phyloP scores from a whole-genome alignment of 2,797 vertebrate species.

The Orientallactaga sibirica region DNA sequence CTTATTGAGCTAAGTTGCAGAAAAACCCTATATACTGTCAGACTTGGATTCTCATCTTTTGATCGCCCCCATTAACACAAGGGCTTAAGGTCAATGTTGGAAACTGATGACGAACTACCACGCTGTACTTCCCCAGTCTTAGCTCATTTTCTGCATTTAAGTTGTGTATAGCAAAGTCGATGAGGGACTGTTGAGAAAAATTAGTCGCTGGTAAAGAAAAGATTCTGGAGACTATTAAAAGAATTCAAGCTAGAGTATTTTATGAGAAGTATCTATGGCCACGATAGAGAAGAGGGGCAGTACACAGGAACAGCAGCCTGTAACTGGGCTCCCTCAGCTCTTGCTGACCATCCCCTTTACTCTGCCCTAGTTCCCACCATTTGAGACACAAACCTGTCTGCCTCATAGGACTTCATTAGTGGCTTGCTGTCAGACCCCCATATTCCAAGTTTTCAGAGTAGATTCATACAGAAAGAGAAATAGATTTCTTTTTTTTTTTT shows the following conservation, averaged over 20 bases:
- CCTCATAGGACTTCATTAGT: background rate
- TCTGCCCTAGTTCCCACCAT: background rate
- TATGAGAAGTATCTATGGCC: background rate
- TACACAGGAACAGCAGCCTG: background rate
- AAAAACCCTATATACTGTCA: background rate
- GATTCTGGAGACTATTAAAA: too few species aligned
- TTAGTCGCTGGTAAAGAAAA: too few species aligned
- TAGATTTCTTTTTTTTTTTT: background rate
- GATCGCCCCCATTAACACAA: background rate
- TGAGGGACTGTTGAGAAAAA: too few species aligned
- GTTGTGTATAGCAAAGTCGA: background rate
- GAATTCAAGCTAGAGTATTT: background rate
- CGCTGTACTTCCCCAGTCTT: background rate
- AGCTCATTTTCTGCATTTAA: background rate
- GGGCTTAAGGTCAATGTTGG: background rate
- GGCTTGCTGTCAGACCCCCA: background rate
- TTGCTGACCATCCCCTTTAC: background rate
- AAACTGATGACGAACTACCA: conserved; percentile 17
- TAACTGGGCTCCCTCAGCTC: background rate
- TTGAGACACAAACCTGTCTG: background rate
- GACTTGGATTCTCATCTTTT: background rate
- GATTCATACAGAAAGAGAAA: background rate
- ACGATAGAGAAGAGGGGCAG: background rate
- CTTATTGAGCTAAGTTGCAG: background rate
- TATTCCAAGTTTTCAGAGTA: background rate